These are phyloP conservation scores for Sebastes diaconus DNA, from an alignment of 2,797 vertebrate species.

Conservation along the genomic window DNA sequence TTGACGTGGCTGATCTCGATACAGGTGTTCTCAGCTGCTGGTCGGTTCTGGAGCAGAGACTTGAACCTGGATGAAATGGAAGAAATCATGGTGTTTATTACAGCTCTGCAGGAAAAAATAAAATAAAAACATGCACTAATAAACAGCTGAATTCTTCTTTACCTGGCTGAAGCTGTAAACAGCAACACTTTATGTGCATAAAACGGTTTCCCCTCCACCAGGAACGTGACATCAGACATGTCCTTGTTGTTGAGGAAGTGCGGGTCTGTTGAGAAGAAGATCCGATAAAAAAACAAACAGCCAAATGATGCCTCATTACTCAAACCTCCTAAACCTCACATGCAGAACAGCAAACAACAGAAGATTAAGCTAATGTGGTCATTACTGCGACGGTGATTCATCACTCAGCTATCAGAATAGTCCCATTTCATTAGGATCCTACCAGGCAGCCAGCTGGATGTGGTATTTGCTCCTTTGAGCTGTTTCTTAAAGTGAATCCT, in stretches of 20 bases:
- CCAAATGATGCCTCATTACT: neutral
- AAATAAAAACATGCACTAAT: neutral
- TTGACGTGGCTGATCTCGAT: conserved; percentile 99
- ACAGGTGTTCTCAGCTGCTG: conserved; percentile 93
- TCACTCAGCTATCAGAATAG: conserved; percentile 14
- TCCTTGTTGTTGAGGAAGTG: conserved; percentile 87
- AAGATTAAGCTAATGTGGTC: conserved; percentile 18
- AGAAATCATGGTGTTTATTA: neutral
- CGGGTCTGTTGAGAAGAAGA: conserved; percentile 70
- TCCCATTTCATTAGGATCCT: conserved; percentile 4
- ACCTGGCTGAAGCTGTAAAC: conserved; percentile 85
- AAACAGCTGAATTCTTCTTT: neutral
- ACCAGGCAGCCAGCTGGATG: neutral
- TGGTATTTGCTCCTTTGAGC: neutral
- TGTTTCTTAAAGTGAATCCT: neutral
- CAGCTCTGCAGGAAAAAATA: neutral
- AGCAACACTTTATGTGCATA: conserved; percentile 87
- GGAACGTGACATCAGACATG: conserved; percentile 87
- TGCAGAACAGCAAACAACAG: conserved; percentile 4
- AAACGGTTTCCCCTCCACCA: conserved; percentile 87
- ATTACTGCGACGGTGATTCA: neutral
- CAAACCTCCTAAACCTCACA: neutral
- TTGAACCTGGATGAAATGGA: conserved; percentile 88
- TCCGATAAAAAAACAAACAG: neutral
- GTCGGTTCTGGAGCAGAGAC: conserved; percentile 94